Percentiles rank a stretch among this genome's conserved stretches.
Evolutionary conservation across 2,888 invertebrate species (phyloP).

Genomic region (Fissipunctia ypsillon): DNA sequence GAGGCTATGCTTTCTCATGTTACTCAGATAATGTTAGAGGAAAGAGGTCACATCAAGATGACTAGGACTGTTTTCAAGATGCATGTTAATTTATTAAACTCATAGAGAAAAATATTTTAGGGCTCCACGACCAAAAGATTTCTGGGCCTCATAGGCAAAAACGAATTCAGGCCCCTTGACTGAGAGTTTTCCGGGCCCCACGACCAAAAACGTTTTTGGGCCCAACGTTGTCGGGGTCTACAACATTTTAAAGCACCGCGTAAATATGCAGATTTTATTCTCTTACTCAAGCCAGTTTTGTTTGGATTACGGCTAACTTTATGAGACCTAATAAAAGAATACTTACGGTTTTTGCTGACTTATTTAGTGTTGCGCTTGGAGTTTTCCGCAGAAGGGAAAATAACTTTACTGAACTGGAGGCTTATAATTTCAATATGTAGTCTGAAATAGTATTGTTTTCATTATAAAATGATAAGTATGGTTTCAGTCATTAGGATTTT

Average conservation of each 20-base stretch:
- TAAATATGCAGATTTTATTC: slow-evolving; percentile 49
- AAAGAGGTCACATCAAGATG: slow-evolving; percentile 28
- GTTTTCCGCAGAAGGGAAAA: slow-evolving; percentile 20
- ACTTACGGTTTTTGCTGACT: slow-evolving; percentile 55
- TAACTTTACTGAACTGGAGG: slow-evolving; percentile 4
- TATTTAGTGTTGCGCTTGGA: slow-evolving; percentile 32
- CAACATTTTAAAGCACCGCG: slow-evolving; percentile 18
- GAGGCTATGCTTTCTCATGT: slow-evolving; percentile 35
- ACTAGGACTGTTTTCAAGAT: slow-evolving; percentile 16
- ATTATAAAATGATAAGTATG: neutral
- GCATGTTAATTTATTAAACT: neutral
- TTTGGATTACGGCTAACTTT: slow-evolving; percentile 53
- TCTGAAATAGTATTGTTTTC: neutral
- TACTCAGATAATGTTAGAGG: slow-evolving; percentile 38
- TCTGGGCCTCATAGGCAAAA: no score
- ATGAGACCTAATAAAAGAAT: slow-evolving; percentile 54
- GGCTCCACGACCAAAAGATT: neutral
- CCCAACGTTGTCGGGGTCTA: neutral
- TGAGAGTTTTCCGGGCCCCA: no score
- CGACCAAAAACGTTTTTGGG: neutral
- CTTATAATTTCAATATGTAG: neutral
- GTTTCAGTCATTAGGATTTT: neutral
- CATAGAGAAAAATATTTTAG: neutral
- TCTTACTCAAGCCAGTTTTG: slow-evolving; percentile 31
- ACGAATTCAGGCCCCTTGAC: no score